phyloP scores from a whole-genome alignment of 2,888 invertebrate genomes.

The Sinodicranocentrus sp. region DNA sequence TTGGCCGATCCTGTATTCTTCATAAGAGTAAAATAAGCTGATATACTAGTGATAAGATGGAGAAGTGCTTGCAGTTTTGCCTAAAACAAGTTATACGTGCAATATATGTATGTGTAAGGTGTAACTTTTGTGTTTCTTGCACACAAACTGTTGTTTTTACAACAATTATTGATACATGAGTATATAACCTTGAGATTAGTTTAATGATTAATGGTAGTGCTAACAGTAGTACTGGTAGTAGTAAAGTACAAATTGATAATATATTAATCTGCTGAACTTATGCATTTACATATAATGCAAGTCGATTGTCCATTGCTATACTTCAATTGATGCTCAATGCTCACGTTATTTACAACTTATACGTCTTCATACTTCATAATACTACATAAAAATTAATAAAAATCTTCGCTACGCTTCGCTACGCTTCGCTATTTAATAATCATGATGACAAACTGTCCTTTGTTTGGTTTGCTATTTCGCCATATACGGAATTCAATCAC shows the following conservation, averaged over 20 bases:
- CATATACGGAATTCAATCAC: no score
- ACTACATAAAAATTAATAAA: no score
- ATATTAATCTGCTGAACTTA: slow-evolving; percentile 14
- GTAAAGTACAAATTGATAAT: slow-evolving; percentile 33
- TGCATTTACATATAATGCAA: slow-evolving; percentile 16
- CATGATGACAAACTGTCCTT: no score
- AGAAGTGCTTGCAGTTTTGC: not conserved
- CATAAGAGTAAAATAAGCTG: not conserved
- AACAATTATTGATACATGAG: slow-evolving; percentile 4
- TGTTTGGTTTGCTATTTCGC: no score
- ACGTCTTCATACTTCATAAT: no score
- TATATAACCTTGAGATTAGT: not conserved
- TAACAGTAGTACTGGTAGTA: slow-evolving; percentile 14
- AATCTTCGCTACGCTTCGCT: no score
- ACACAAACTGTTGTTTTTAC: not conserved
- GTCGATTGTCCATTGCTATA: slow-evolving; percentile 40
- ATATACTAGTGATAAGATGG: not conserved
- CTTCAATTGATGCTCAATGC: not conserved
- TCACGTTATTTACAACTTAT: no score
- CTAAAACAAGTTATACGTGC: not conserved
- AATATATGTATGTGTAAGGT: slow-evolving; percentile 14
- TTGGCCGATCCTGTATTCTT: not conserved
- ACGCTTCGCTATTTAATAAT: no score
- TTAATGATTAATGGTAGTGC: not conserved
- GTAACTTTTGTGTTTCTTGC: not conserved